Percentiles rank a stretch among this genome's conserved stretches.
Conservation (phyloP, 2,888 invertebrate species). For the Sesia apiformis region DNA sequence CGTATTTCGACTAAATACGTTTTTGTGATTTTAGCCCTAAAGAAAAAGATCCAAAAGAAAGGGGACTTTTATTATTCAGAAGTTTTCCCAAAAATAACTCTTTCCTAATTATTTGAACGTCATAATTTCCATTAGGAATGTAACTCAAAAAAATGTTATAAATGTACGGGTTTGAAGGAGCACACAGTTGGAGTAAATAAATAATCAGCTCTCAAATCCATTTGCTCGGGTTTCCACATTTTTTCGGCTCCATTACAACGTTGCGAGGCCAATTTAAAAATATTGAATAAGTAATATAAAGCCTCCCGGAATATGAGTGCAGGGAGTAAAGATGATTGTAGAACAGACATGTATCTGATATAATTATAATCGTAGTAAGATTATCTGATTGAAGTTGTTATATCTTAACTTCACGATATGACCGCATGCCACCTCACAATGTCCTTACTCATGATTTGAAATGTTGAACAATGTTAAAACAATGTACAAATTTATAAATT, state of each 20-base stretch:
- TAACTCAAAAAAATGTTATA: conserved; percentile 7
- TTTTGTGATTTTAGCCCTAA: too few species aligned
- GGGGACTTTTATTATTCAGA: too few species aligned
- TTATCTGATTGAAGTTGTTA: too few species aligned
- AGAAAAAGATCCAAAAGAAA: too few species aligned
- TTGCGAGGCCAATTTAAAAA: conserved; percentile 63
- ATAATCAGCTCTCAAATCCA: conserved; percentile 53
- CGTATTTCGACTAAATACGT: too few species aligned
- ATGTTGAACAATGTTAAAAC: too few species aligned
- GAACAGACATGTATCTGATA: conserved; percentile 5
- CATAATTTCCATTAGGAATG: conserved; percentile 8
- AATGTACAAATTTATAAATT: too few species aligned
- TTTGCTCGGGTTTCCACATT: conserved; percentile 49
- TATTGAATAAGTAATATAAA: conserved; percentile 65
- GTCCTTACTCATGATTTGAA: too few species aligned
- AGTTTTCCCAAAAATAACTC: background rate
- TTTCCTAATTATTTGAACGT: conserved; percentile 6
- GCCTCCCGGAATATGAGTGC: conserved; percentile 45
- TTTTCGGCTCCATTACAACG: conserved; percentile 62
- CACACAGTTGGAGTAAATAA: conserved; percentile 48
- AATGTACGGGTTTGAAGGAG: conserved; percentile 19
- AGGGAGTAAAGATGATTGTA: conserved; percentile 18
- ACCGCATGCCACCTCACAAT: too few species aligned
- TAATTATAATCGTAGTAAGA: background rate
- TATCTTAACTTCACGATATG: too few species aligned